phyloP scores from a whole-genome alignment of 2,888 invertebrate genomes.

The Nysson spinosus region DNA sequence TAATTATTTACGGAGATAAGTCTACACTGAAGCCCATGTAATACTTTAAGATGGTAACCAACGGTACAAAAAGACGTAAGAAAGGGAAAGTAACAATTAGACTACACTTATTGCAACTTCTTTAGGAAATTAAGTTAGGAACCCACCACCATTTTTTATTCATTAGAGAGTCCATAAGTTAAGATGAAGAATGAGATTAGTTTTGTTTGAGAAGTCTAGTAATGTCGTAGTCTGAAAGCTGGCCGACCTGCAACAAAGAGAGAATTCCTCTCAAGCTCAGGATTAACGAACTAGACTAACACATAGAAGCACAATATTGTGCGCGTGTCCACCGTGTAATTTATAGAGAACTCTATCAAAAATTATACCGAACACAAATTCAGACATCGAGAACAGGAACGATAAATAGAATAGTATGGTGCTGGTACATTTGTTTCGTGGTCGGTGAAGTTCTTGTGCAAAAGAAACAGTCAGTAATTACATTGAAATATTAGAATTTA shows the following conservation, averaged over 20 bases:
- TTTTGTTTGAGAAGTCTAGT: conserved; percentile 75
- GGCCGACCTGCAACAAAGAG: conserved; percentile 78
- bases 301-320: conserved; percentile 46
- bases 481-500: conserved; percentile 14
- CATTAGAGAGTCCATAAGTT: conserved; percentile 66
- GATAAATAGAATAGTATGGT: conserved; percentile 29
- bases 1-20: conserved; percentile 29
- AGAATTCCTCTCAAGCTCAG: conserved; percentile 74
- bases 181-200: conserved; percentile 70
- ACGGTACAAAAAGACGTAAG: conserved; percentile 11
- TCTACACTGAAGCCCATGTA: conserved; percentile 34
- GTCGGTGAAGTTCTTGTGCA: conserved; percentile 28
- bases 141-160: conserved; percentile 72
- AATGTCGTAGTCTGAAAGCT: conserved; percentile 79
- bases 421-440: conserved; percentile 24
- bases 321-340: conserved; percentile 34
- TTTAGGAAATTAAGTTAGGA: conserved; percentile 60
- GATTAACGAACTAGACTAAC: conserved; percentile 57
- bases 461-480: conserved; percentile 12
- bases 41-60: conserved; percentile 50
- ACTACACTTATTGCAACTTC: conserved; percentile 44
- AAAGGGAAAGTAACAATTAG: conserved; percentile 25
- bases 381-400: conserved; percentile 13
- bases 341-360: conserved; percentile 17
- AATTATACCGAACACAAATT: conserved; percentile 12